Conservation (phyloP, 2,888 invertebrate species). For the Cantharis rustica region DNA sequence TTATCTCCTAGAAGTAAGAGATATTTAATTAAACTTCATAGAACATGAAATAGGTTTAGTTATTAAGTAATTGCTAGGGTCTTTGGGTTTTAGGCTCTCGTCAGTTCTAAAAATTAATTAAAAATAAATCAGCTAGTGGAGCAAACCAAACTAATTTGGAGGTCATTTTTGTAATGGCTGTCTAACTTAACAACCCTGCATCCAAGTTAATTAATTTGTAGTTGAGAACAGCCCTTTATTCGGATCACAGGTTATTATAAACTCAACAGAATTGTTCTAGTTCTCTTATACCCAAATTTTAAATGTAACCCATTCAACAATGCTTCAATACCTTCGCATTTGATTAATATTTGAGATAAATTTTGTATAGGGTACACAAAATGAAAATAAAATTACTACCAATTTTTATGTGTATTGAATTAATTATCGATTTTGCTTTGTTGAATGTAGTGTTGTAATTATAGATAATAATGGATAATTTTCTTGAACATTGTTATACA, state of each 20-base stretch:
- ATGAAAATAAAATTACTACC: neutral
- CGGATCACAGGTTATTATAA: conserved; percentile 2
- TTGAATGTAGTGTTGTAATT: neutral
- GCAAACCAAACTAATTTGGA: conserved; percentile 43
- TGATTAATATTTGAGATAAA: neutral
- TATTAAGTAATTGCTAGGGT: neutral
- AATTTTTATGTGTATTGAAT: neutral
- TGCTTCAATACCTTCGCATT: neutral
- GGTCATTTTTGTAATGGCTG: conserved; percentile 48
- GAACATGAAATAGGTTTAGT: neutral
- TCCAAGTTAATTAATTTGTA: conserved; percentile 46
- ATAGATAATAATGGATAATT: neutral
- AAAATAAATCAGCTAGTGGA: conserved; percentile 43
- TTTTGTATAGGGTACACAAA: neutral
- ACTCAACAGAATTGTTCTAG: neutral
- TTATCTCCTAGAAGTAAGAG: neutral
- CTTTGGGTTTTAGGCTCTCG: neutral
- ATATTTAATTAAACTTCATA: neutral
- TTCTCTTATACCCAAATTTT: neutral
- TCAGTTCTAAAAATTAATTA: conserved; percentile 38
- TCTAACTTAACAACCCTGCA: conserved; percentile 35
- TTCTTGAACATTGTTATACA: neutral
- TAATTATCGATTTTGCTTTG: neutral
- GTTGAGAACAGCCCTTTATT: conserved; percentile 28
- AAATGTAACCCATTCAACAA: neutral